Conservation (phyloP, 2,113 vertebrate species). For the Chauna torquata region DNA sequence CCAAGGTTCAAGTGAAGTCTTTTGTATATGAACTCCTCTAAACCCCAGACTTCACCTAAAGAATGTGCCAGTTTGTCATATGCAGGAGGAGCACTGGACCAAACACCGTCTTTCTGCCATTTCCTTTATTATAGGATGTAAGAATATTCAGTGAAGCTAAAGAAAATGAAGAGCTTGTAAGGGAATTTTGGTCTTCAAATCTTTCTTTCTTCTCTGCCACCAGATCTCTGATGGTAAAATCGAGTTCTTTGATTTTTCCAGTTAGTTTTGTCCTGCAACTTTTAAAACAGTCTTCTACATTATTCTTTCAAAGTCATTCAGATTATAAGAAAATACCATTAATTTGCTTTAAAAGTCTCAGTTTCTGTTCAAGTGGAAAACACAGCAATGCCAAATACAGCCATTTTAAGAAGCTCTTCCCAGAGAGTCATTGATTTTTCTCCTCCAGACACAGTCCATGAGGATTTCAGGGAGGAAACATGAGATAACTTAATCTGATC, state of each 20-base stretch:
- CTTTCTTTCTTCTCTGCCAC: neutral
- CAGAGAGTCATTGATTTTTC: constrained; percentile 18
- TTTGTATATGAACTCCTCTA: neutral
- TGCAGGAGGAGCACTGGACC: neutral
- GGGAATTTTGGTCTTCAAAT: neutral
- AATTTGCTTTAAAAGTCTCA: neutral
- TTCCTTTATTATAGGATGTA: no score
- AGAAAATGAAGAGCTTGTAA: neutral
- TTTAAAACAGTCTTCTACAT: neutral
- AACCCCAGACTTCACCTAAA: neutral
- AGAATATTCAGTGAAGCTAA: no score
- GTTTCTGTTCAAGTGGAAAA: constrained; percentile 1
- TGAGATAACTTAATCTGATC: neutral
- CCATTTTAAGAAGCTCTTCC: constrained; percentile 31
- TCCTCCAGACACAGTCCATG: neutral
- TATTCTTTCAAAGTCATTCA: neutral
- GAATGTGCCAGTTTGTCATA: neutral
- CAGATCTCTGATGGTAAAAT: neutral
- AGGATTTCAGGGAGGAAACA: constrained; percentile 12
- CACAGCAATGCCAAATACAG: neutral
- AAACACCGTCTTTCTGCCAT: neutral
- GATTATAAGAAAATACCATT: neutral
- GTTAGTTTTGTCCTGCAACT: neutral
- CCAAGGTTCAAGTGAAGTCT: neutral
- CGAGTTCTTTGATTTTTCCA: neutral